Evolutionary conservation across 2,113 vertebrate genomes (phyloP), one percentile per base, ranked within the genome.

Genomic region (Pseudorasbora parva): DNA sequence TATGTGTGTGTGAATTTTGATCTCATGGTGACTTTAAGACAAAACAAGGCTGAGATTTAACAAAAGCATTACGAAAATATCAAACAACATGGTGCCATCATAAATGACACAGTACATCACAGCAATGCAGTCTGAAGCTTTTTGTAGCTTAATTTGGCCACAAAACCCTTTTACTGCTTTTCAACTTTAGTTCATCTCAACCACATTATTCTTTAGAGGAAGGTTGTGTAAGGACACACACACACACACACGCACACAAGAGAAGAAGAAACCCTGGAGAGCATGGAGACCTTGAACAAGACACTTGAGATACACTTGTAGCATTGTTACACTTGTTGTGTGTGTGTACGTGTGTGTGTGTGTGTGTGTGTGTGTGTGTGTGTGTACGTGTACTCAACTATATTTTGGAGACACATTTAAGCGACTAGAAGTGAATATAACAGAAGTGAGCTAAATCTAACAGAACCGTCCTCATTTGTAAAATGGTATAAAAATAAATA

Each of bases 111-210:
- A 21, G 64, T 68, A 21, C 30, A 68, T 37, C 3, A 37, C 64
- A 68, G 64, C 64, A 5, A 68, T 64, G 27, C 60, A 64, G 60
- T 64, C 27, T 64, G 27, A 33, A 64, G 60, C 60, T 64, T 17
- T 17, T 17, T 30, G 27, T 37, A 37, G 17, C 64, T 68, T 68
- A 37, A 68, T 4, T 68, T 68, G 64, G 30, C 64, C 64, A 37
- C 30, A 68, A 19, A 68, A 21, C 30, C 64, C 17, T 33, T 33
- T 64, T 64, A 64, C 30, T 37, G 64, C 17, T 68, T 68, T 37
- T 19, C 17, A 68, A 37, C 30, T 68, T 66, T 8, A 66, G 17
- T 2, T 37, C 30, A 21, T 66, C 37, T 66, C 62, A 66, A 66
- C 62, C 30, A 66, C 30, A 66, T 66, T 66, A 17, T 37, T 49